phyloP scores from a whole-genome alignment of 2,113 vertebrate genomes.

The Cyanoramphus novaezelandiae region DNA sequence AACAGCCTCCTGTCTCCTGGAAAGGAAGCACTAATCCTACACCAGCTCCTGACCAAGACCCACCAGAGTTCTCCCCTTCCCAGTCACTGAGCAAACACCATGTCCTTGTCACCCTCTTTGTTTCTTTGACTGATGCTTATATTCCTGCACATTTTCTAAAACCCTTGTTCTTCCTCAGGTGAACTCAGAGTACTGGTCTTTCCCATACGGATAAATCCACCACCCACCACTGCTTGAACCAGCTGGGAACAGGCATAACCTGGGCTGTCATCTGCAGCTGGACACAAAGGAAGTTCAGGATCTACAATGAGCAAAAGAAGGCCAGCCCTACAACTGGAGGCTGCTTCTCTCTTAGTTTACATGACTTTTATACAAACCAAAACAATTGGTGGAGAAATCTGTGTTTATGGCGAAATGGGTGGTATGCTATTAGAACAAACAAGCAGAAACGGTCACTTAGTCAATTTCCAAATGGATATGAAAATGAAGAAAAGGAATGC shows the following conservation, averaged over 20 bases:
- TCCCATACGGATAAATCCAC: background rate
- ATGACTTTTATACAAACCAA: background rate
- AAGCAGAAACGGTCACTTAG: background rate
- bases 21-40: background rate
- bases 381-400: background rate
- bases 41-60: background rate
- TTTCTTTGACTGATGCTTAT: background rate
- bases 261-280: background rate
- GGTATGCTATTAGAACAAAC: background rate
- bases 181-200: background rate
- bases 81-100: accelerated
- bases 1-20: background rate
- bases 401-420: background rate
- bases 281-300: background rate
- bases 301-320: background rate
- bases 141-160: background rate
- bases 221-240: accelerated
- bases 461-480: background rate
- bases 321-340: background rate
- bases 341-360: background rate
- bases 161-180: background rate
- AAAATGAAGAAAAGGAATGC: background rate
- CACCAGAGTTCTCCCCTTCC: background rate
- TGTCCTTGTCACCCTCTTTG: background rate
- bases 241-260: background rate